Conservation (phyloP, 2,888 invertebrate genomes). For the Drosophila flavopinicola region DNA sequence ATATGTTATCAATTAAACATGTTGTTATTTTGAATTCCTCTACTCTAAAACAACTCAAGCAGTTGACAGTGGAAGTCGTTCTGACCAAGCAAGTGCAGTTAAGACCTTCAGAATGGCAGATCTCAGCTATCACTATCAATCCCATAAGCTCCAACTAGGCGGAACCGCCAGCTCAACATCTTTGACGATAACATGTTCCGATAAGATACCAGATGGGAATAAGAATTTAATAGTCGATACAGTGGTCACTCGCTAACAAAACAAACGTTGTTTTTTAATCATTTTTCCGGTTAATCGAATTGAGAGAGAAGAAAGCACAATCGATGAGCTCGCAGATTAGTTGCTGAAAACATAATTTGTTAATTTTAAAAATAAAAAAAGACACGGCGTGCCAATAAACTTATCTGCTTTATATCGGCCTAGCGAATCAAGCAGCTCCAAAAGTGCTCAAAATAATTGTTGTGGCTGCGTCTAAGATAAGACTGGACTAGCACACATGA, state of each 20-base stretch:
- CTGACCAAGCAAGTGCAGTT: neutral
- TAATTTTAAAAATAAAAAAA: constrained; percentile 1
- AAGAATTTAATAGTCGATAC: no score
- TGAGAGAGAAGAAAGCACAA: constrained; percentile 3
- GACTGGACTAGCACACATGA: constrained; percentile 25
- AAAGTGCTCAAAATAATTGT: constrained; percentile 9
- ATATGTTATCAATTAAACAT: no score
- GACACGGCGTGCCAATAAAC: constrained; percentile 14
- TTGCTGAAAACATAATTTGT: constrained; percentile 4
- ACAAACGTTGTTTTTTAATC: no score
- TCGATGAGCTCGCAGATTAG: neutral
- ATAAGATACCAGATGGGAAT: constrained; percentile 23
- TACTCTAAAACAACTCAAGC: no score
- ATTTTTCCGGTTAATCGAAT: no score
- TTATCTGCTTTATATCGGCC: no score
- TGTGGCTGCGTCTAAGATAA: constrained; percentile 17
- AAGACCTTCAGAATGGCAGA: constrained; percentile 2
- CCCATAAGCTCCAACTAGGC: no score
- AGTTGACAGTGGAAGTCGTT: no score
- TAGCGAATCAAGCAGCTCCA: constrained; percentile 9
- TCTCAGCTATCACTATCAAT: no score
- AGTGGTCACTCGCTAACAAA: no score
- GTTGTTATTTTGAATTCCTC: no score
- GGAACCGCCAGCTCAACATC: constrained; percentile 18
- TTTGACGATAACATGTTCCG: constrained; percentile 23